Conservation (phyloP, 2,113 vertebrate genomes). For the Kryptolebias marmoratus region DNA sequence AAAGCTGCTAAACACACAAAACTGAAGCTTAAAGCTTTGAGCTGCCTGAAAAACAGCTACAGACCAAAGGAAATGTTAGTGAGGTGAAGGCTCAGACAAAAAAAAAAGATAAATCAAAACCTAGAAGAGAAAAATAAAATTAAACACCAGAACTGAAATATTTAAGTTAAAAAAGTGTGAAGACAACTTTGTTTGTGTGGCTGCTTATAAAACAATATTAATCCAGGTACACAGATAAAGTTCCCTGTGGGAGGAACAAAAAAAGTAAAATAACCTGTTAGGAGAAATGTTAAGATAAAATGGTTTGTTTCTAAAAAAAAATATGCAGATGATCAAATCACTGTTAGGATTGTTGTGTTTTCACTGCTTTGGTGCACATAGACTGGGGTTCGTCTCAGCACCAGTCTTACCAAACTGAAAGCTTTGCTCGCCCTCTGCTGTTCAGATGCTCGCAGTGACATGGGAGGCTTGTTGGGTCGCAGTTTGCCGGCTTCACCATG, state of each 20-base stretch:
- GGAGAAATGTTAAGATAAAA: too few species aligned
- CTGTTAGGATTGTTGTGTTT: background rate
- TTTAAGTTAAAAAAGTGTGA: too few species aligned
- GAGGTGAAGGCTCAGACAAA: too few species aligned
- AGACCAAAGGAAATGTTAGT: too few species aligned
- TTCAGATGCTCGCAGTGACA: conserved; percentile 22
- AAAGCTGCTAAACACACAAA: too few species aligned
- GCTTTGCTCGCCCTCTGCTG: conserved; percentile 61
- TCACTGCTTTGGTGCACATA: background rate
- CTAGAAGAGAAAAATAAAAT: background rate
- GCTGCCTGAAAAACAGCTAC: too few species aligned
- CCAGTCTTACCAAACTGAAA: background rate
- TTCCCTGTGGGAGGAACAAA: too few species aligned
- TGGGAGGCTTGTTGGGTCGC: conserved; percentile 16
- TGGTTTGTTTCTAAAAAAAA: too few species aligned
- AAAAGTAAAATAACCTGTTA: too few species aligned
- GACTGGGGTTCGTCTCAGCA: background rate
- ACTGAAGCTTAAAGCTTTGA: background rate
- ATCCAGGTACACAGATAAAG: too few species aligned
- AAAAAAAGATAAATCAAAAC: background rate
- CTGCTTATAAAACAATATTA: too few species aligned
- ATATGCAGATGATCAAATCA: background rate
- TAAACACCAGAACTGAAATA: background rate
- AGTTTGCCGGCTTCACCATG: conserved; percentile 50
- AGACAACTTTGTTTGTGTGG: too few species aligned